Base-by-base conservation (phyloP, 2,888 invertebrate species). In the Steromphala cineraria region DNA sequence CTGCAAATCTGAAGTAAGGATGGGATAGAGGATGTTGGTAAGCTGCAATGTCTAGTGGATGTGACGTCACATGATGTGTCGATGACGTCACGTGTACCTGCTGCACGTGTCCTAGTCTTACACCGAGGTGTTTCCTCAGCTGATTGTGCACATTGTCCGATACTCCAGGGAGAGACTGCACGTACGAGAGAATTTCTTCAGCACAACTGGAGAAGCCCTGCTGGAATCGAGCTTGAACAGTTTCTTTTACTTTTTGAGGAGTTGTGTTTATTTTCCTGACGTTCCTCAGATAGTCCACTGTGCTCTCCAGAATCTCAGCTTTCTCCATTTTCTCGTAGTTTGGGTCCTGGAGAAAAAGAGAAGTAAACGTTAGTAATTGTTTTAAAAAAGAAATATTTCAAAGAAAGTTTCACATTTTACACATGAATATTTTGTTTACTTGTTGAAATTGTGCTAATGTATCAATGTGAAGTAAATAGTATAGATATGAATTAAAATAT, bases 271-370 rank as follows among this genome's bases (percentile, higher is more conserved):
- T 71, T 36, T 71, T 71, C 71, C 71, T 71, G n/a, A 71, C 71
- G 19, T 71, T 71, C 71, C 71, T 82, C 46, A 82, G 76, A 28
- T 80, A 80, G 52, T 82, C 80, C 53, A 82, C 40, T 1, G 80
- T 82, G 21, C 75, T 80, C 53, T 82, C 82, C 53, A 82, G 55
- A 21, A 82, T 82, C 71, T 82, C 82, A 13, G 82, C 82, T 55
- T 82, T 82, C 77, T 82, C 82, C 80, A 82, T 82, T 36, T 82
- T 82, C 24, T 82, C 82, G 8, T 79, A 28, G 40, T 82, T 80
- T 24, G 80, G 67, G 17, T 82, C 82, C 82, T 82, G 75, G 4
- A 76, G 79, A 28, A 17, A n/a, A 15, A 56, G 46, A 46, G 46
- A 46, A 46, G 46, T 46, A 46, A 46, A 46, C 7, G 13, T 46